These are phyloP conservation scores for Leptopilina drosophilae DNA, from an alignment of 2,888 invertebrate species.

Conservation along the genomic window DNA sequence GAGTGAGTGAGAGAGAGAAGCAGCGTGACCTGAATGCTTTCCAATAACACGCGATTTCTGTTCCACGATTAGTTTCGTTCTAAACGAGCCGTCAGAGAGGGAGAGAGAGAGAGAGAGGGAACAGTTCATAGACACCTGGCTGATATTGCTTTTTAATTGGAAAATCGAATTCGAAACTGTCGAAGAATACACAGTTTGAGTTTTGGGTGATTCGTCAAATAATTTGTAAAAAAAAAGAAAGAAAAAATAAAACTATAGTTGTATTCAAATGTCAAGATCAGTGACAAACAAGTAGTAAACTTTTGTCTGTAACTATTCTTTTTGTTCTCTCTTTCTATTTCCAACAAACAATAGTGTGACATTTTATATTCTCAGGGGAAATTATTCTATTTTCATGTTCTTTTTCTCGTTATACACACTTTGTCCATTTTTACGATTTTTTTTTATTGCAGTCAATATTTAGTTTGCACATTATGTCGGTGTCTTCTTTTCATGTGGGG, in stretches of 20 bases:
- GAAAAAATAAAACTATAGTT: conserved; percentile 20
- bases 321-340: neutral
- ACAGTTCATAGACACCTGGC: conserved; percentile 50
- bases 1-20: conserved; percentile 22
- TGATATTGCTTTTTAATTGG: conserved; percentile 62
- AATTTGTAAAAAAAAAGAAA: neutral
- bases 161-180: conserved; percentile 53
- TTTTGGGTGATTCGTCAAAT: conserved; percentile 49
- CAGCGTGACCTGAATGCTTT: conserved; percentile 46
- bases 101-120: neutral
- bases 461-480: too few relatives aligned
- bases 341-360: neutral
- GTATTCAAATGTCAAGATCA: conserved; percentile 28
- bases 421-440: neutral
- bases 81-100: conserved; percentile 50
- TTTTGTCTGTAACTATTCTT: conserved; percentile 4
- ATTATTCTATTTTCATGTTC: too few relatives aligned
- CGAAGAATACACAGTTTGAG: conserved; percentile 48
- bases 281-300: conserved; percentile 23
- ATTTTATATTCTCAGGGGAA: neutral
- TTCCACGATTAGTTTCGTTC: conserved; percentile 54
- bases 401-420: conserved; percentile 35
- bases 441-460: too few relatives aligned
- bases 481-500: too few relatives aligned
- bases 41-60: conserved; percentile 57